Base-by-base conservation (phyloP, 1,140 invertebrate genomes). In the Anastatus disparis region DNA sequence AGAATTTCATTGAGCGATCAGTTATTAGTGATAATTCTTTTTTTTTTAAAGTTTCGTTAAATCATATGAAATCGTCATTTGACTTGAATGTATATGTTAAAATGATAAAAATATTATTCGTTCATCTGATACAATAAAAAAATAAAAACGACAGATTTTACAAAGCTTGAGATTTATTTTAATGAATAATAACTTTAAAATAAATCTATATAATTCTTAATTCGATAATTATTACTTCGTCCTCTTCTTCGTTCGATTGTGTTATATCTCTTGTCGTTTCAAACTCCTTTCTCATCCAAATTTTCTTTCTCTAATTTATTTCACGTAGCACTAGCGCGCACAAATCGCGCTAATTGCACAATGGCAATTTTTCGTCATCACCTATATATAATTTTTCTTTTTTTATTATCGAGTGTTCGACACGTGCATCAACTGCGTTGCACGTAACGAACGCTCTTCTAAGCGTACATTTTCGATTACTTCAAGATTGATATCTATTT, bases 111-210 rank as follows among this genome's bases (percentile, higher is more conserved):
- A 50, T 20, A 26, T 6, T 2, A 24, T 20, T 50, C 22, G 24
- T 50, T 12, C 26, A 27, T n/a, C 27, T 8, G 2, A 29, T 29
- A 44, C 13, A 56, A 46, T 10, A 31, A 26, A 70, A 62, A 61
- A 55, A 61, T 4, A 53, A 63, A 69, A 62, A 31, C 13, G 40
- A 29, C 29, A 48, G 9, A 15, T 63, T 65, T 80, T 84, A 84
- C 74, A 84, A 84, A 84, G 81, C 78, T 70, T 81, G 81, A 83
- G 73, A 81, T 82, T 84, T 84, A 82, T 83, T 84, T 82, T 75
- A 79, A 77, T 78, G 75, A 80, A 78, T 83, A 78, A 79, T 83
- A 79, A 80, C 77, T 83, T 83, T 79, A 83, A 83, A 82, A 84
- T 82, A 83, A 84, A 80, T 82, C 75, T 83, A 82, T 82, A 81